These are phyloP conservation scores for Orthosia gracilis DNA, from an alignment of 2,888 invertebrate genomes.

Conservation along the genomic window DNA sequence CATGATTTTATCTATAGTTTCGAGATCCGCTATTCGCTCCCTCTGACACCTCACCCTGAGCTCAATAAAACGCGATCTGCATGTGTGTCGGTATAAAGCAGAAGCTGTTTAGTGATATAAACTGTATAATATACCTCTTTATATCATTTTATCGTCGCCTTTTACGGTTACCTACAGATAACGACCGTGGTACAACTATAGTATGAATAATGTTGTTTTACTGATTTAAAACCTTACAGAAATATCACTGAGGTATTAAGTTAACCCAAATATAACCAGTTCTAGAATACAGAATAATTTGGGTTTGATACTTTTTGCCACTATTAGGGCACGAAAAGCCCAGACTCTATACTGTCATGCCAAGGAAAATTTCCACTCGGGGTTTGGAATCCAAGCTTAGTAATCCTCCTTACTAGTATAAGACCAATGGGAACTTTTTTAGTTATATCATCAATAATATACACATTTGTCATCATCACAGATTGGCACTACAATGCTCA, in stretches of 20 bases:
- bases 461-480: too few relatives aligned
- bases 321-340: neutral
- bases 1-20: slow-evolving; percentile 45
- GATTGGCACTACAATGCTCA: too few relatives aligned
- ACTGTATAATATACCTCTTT: slow-evolving; percentile 44
- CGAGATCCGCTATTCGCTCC: neutral
- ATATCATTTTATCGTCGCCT: slow-evolving; percentile 55
- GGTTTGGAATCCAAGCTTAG: neutral
- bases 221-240: neutral
- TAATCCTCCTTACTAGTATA: neutral
- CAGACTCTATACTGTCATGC: neutral
- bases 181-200: slow-evolving; percentile 14
- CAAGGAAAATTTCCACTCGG: neutral
- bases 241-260: neutral
- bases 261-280: neutral
- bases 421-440: too few relatives aligned
- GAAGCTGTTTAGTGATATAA: slow-evolving; percentile 53
- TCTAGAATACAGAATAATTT: neutral
- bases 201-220: neutral
- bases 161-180: slow-evolving; percentile 48
- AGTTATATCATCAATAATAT: too few relatives aligned
- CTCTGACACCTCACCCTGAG: neutral
- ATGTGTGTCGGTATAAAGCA: slow-evolving; percentile 40
- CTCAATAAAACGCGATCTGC: slow-evolving; percentile 60
- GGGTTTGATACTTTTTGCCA: neutral